These are phyloP conservation scores for Morinoia aosen DNA, from an alignment of 2,888 invertebrate species.

Conservation along the genomic window DNA sequence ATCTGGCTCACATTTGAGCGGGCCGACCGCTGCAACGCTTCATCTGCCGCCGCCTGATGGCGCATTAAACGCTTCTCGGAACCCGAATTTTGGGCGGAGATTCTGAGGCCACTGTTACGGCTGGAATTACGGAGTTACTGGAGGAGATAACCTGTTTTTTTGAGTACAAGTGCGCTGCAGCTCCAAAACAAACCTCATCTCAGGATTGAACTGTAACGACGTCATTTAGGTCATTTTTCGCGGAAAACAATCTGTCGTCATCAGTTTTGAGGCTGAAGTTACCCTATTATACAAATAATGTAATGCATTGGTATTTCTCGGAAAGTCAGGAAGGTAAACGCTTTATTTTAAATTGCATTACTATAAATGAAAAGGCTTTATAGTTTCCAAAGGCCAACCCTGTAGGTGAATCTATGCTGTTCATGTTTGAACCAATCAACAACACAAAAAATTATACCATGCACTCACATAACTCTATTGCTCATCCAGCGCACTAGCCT, in stretches of 20 bases:
- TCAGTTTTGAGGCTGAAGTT: neutral
- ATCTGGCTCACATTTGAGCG: neutral
- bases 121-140: neutral
- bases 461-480: neutral
- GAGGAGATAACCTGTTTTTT: neutral
- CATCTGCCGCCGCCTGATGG: neutral
- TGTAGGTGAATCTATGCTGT: too few relatives aligned
- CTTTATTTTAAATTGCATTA: neutral
- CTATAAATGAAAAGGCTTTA: too few relatives aligned
- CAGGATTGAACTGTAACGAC: neutral
- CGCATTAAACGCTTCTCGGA: neutral
- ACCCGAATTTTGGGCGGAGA: neutral
- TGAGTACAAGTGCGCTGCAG: neutral
- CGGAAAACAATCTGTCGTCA: neutral
- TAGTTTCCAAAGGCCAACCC: too few relatives aligned
- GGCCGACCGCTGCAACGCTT: neutral
- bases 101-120: neutral
- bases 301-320: neutral
- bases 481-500: neutral
- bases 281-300: neutral
- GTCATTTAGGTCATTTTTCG: neutral
- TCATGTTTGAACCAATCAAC: too few relatives aligned
- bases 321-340: neutral
- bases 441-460: neutral
- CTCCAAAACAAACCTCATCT: neutral